Conservation (phyloP, 2,888 invertebrate species). For the Pegoplata infirma region DNA sequence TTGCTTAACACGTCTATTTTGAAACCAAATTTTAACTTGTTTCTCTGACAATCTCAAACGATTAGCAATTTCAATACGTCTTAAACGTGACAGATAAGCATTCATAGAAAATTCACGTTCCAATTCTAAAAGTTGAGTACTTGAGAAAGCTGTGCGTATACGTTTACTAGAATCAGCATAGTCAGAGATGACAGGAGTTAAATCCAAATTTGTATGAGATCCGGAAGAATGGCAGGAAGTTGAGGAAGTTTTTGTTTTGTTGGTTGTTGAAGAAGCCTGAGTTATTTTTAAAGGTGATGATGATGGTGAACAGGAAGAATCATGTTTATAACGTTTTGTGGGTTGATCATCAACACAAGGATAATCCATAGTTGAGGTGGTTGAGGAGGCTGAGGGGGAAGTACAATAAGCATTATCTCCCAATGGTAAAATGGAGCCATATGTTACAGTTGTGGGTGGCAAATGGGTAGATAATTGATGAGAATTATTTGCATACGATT, state of each 20-base stretch:
- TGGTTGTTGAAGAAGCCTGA: constrained; percentile 71
- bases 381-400: constrained; percentile 76
- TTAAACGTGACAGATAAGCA: constrained; percentile 92
- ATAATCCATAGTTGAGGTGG: constrained; percentile 69
- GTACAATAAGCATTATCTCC: constrained; percentile 71
- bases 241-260: constrained; percentile 21
- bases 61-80: constrained; percentile 95
- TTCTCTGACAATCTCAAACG: constrained; percentile 93
- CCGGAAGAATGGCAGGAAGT: constrained; percentile 30
- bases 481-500: constrained; percentile 66
- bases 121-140: constrained; percentile 90
- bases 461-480: constrained; percentile 20
- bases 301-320: constrained; percentile 71
- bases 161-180: constrained; percentile 88
- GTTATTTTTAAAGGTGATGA: constrained; percentile 70
- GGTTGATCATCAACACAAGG: constrained; percentile 69
- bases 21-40: constrained; percentile 96
- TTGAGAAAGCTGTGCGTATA: constrained; percentile 95
- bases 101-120: constrained; percentile 93
- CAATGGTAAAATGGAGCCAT: constrained; percentile 45
- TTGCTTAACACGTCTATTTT: constrained; percentile 94
- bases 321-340: constrained; percentile 70
- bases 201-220: constrained; percentile 62
- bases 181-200: constrained; percentile 75
- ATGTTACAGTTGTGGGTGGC: constrained; percentile 43